Evolutionary conservation across 2,888 invertebrate species (phyloP).

Genomic region (Empis stercorea): DNA sequence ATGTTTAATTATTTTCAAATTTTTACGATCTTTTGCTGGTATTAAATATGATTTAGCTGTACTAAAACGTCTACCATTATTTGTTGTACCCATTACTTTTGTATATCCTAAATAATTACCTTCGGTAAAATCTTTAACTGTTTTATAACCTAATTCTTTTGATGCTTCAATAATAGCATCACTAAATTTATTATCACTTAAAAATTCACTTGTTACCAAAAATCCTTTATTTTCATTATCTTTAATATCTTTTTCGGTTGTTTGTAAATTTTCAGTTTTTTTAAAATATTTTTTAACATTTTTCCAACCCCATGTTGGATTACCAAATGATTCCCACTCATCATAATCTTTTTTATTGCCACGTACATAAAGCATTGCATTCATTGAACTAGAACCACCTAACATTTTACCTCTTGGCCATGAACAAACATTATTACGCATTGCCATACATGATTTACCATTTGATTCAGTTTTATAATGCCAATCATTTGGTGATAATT

Average conservation of each 20-base stretch:
- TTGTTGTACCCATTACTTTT: constrained; percentile 37
- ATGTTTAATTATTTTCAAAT: constrained; percentile 45
- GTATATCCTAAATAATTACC: constrained; percentile 39
- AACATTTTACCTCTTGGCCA: constrained; percentile 49
- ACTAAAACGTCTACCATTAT: constrained; percentile 58
- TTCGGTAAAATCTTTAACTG: constrained; percentile 29
- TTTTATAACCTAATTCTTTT: constrained; percentile 36
- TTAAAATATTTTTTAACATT: constrained; percentile 67
- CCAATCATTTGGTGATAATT: constrained; percentile 22
- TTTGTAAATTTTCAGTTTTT: constrained; percentile 62
- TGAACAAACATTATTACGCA: constrained; percentile 29
- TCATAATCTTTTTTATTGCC: constrained; percentile 54
- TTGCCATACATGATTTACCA: constrained; percentile 18
- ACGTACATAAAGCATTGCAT: constrained; percentile 50
- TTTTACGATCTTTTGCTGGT: constrained; percentile 38
- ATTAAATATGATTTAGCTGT: constrained; percentile 58
- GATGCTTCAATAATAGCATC: constrained; percentile 36
- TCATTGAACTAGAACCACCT: constrained; percentile 51
- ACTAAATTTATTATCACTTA: constrained; percentile 23
- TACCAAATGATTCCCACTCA: constrained; percentile 47
- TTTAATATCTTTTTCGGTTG: constrained; percentile 15
- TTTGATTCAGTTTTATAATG: constrained; percentile 25
- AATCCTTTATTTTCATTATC: constrained; percentile 25
- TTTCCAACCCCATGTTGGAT: constrained; percentile 56
- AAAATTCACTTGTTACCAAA: constrained; percentile 34